Base-by-base conservation (phyloP, 2,797 vertebrate species). In the Onychomys arenicola region DNA sequence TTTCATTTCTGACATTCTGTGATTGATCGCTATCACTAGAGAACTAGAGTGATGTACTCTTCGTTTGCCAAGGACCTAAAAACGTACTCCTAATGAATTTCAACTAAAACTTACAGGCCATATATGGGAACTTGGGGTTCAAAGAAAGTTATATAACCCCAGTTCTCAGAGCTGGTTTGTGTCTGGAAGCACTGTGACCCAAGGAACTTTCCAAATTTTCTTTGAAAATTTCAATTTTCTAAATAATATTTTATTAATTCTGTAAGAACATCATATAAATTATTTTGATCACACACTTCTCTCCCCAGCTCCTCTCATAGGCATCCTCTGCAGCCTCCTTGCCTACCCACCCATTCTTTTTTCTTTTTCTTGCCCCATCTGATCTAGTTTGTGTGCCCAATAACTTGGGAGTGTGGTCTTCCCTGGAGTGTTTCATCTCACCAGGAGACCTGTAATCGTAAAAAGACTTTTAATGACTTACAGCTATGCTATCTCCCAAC, bases 151-250 rank as follows among this genome's bases (percentile, higher is more conserved):
- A 82, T 19, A 78, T 8, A 17, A 27, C 5, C 7, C 65, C 76
- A 90, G 25, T 23, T 73, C 73, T 92, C 25, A 52, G 52, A 43
- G 11, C 7, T 90, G 27, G 14, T 71, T 81, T 57, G 37, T 83
- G 46, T 76, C 61, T 73, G 29, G 4, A 90, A 81, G 88, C 37
- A 19, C 21, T 21, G 10, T 10, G 6, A 37, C 25, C 23, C 61
- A 65, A 17, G 49, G 10, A 29, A 89, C 37, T 25, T 89, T 93
- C 43, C 43, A 85, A 73, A 34, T 89, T 90, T 87, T 75, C 32
- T 85, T 96, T 76, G 6, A 86, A 63, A 25, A 78, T 82, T 95
- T 95, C 34, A 46, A 43, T 81, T 95, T 88, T n/a, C 43, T 34
- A 49, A 85, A 69, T 27, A 34, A 65, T 67, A 69, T n/a, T 34